Evolutionary conservation across 2,797 vertebrate species (phyloP), one percentile per base, ranked within the genome.

Genomic region (Thalassophryne amazonica): DNA sequence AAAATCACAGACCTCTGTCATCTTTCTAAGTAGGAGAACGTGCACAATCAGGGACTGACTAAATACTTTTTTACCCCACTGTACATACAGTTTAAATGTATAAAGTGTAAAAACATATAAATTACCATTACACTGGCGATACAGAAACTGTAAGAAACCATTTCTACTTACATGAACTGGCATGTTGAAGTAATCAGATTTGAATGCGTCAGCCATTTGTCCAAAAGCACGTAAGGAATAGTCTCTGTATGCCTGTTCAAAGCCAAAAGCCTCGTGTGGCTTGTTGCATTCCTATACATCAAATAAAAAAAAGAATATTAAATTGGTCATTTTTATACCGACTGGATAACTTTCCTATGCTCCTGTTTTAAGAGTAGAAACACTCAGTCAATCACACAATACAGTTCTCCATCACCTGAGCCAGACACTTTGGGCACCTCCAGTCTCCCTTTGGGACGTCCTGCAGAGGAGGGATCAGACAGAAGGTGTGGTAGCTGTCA

Each of bases 131-230:
- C n/a, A n/a, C n/a, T n/a, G n/a, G n/a, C n/a, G n/a, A n/a, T n/a
- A n/a, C n/a, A n/a, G n/a, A n/a, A n/a, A n/a, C n/a, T n/a, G n/a
- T n/a, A n/a, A n/a, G 7, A 20, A 36, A 12, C n/a, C 0, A 6
- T 16, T 41, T 55, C 16, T 39, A 88, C 96, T 72, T 89, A 99
- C 97, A 6, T 99, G 97, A 38, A 99, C 97, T 34, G 97, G 97
- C 97, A 99, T 99, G 88, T 97, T 98, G 81, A 99, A 99, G 80
- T 99, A 99, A 85, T 99, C 97, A 0, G 97, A 99, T 72, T 99
- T 99, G 78, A 99, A 99, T 0, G 95, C 93, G 62, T 99, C 97
- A 3, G 97, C 97, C 97, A 99, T 99, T 78, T 99, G 95, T 15
- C 97, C 97, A 41, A 99, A 99, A 0, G 95, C 93, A 31, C 95